Conservation (phyloP, 2,113 vertebrate species). For the Syrmaticus mikado region DNA sequence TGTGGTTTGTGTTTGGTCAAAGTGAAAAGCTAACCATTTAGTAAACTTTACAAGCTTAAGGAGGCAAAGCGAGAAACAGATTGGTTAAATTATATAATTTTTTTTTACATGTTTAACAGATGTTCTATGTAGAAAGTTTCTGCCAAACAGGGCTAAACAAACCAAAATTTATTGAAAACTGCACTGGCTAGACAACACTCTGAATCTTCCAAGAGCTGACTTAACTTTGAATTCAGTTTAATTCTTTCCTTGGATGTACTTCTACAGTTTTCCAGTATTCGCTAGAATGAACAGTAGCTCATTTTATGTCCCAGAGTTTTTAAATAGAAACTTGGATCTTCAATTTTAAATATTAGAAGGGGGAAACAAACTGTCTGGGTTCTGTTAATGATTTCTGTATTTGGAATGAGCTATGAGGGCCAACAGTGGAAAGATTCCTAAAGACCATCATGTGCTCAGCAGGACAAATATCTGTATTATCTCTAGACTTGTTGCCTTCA, state of each 20-base stretch:
- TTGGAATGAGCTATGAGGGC: slow-evolving; percentile 36
- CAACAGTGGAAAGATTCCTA: slow-evolving; percentile 46
- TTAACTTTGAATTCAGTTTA: background rate
- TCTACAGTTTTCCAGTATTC: slow-evolving; percentile 10
- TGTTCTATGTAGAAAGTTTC: background rate
- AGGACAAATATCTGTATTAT: slow-evolving; percentile 34
- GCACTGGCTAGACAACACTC: slow-evolving; percentile 24
- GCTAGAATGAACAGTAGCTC: slow-evolving; percentile 36
- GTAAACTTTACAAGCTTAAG: background rate
- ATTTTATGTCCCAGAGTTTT: slow-evolving; percentile 24
- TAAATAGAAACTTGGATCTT: slow-evolving; percentile 59
- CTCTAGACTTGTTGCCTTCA: background rate
- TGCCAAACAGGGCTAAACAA: slow-evolving; percentile 6
- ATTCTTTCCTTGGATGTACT: slow-evolving; percentile 27
- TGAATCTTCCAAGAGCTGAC: slow-evolving; percentile 42
- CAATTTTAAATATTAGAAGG: slow-evolving; percentile 56
- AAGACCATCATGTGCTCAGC: slow-evolving; percentile 23
- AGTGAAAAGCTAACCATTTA: background rate
- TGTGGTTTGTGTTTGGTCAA: background rate
- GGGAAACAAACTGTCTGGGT: slow-evolving; percentile 62
- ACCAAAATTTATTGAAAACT: slow-evolving; percentile 19
- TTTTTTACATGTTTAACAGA: background rate
- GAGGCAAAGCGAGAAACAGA: background rate
- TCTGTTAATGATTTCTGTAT: slow-evolving; percentile 61
- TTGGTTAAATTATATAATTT: background rate